These are phyloP conservation scores for Ormyrus nitidulus DNA, from an alignment of 2,888 invertebrate genomes.

Conservation along the genomic window DNA sequence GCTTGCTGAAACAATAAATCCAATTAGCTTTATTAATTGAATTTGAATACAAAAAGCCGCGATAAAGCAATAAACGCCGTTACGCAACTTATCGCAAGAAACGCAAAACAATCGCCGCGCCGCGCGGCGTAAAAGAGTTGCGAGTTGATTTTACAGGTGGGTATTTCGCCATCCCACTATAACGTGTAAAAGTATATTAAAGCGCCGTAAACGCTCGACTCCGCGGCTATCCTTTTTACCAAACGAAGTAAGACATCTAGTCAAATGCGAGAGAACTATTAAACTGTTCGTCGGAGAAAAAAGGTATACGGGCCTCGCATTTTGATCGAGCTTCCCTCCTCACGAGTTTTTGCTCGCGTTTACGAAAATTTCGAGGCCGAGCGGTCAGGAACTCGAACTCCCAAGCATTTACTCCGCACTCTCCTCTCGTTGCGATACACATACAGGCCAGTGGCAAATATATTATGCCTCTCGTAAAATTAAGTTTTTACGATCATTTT, in stretches of 20 bases:
- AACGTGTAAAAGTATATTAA: constrained; percentile 28
- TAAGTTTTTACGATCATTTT: constrained; percentile 76
- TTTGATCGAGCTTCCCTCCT: constrained; percentile 1
- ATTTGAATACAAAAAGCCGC: no score
- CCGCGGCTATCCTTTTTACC: background rate
- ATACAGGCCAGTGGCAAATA: constrained; percentile 70
- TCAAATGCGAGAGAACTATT: constrained; percentile 7
- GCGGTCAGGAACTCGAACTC: background rate
- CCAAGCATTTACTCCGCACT: background rate
- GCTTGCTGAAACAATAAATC: no score
- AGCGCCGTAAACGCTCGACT: constrained; percentile 8
- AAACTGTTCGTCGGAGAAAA: background rate
- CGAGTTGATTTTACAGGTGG: constrained; percentile 40
- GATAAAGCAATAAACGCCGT: no score
- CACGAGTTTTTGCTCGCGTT: constrained; percentile 9
- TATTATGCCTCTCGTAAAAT: constrained; percentile 76
- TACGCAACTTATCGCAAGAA: no score
- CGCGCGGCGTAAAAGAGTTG: background rate
- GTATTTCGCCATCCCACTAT: constrained; percentile 12
- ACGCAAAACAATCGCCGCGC: constrained; percentile 19
- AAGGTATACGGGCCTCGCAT: constrained; percentile 3
- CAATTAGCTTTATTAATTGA: no score
- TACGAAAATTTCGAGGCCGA: constrained; percentile 25
- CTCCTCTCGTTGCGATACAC: constrained; percentile 7
- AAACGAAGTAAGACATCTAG: constrained; percentile 36